phyloP scores from a whole-genome alignment of 2,797 vertebrate genomes.

The Lutjanus campechanus region DNA sequence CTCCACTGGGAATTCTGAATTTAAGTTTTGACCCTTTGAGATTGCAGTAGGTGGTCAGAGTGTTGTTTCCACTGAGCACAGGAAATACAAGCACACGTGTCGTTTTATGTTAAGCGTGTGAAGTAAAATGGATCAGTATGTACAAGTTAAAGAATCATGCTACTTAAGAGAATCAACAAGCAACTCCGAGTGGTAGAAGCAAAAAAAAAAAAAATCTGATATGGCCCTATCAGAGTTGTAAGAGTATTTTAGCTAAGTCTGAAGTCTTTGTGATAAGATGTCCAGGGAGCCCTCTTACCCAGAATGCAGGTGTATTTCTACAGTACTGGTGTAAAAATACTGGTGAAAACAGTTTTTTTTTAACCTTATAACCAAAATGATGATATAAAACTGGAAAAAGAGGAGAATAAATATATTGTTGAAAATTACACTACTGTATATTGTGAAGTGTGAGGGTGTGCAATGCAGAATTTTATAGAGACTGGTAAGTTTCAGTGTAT shows the following conservation, averaged over 20 bases:
- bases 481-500: neutral
- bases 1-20: too few species aligned
- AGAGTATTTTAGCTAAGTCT: neutral
- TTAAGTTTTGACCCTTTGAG: too few species aligned
- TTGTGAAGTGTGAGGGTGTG: neutral
- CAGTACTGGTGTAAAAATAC: neutral
- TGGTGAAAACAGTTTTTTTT: neutral
- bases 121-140: too few species aligned
- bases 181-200: too few species aligned
- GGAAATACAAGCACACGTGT: too few species aligned
- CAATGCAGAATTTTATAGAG: neutral
- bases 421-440: neutral
- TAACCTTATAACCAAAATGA: neutral
- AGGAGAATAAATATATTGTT: neutral
- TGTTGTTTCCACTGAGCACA: too few species aligned
- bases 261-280: constrained; percentile 2
- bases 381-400: neutral
- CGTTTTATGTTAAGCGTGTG: too few species aligned
- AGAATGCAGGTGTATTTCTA: neutral
- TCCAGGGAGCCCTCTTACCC: neutral
- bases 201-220: neutral
- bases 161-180: too few species aligned
- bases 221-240: neutral
- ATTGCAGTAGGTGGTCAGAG: too few species aligned
- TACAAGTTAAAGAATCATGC: too few species aligned